A percentile compares a stretch with the other conserved stretches of the same genome.
These are phyloP conservation scores for Bos javanicus DNA, from an alignment of 2,113 vertebrate species.

Conservation along the genomic window DNA sequence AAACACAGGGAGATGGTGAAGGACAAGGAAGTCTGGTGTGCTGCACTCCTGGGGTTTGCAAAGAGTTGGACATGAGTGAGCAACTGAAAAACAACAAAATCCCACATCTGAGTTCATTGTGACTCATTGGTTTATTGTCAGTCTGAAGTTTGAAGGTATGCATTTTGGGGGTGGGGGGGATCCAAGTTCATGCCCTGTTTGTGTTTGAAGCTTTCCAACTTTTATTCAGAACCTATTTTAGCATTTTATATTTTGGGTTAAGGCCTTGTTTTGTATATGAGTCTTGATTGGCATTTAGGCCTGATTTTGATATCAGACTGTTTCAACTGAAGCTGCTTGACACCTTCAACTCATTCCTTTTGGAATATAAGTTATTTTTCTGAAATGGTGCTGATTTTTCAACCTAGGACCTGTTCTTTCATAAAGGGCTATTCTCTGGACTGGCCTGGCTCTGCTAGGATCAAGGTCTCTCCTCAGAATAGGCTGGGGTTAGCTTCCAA, in stretches of 20 bases:
- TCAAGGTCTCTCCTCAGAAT: not conserved
- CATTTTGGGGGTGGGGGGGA: too few species aligned
- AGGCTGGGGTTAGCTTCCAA: not conserved
- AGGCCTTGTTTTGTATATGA: not conserved
- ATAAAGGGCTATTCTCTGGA: not conserved
- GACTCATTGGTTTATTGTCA: too few species aligned
- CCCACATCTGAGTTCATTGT: not conserved
- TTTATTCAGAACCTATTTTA: not conserved
- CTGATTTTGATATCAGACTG: not conserved
- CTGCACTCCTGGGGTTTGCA: not conserved
- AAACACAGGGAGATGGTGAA: fast-evolving
- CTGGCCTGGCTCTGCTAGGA: not conserved
- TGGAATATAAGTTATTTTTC: not conserved
- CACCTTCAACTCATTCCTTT: not conserved
- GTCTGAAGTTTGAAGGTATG: not conserved
- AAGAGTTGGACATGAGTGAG: not conserved
- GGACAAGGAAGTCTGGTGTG: not conserved
- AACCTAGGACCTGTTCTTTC: not conserved
- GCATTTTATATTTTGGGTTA: not conserved
- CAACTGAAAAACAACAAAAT: not conserved
- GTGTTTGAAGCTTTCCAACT: not conserved
- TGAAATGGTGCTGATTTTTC: not conserved
- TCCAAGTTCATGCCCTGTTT: not conserved
- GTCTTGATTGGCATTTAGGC: not conserved
- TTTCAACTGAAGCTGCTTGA: not conserved